Evolutionary conservation across 1,140 invertebrate species (phyloP), one percentile per base, ranked within the genome.

Genomic region (Ladona fulva): DNA sequence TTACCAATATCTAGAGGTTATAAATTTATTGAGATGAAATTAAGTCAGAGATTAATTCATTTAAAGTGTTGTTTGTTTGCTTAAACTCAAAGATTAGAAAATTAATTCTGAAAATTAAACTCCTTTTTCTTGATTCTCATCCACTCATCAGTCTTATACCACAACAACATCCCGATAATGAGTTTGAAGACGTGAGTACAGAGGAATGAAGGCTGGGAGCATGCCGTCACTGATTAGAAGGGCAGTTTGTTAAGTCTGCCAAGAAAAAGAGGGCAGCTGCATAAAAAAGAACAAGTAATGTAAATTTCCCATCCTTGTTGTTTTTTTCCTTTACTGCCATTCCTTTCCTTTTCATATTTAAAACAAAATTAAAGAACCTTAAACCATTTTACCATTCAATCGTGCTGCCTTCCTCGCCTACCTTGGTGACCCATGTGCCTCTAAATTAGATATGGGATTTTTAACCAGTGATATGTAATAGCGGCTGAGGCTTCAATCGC

Each of bases 81-180:
- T 66, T 16, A 66, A 66, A 19, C n/a, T 66, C 16, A 66, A 66
- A 66, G 52, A 66, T 66, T 66, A 19, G 52, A 66, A 66, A 66
- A 22, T 66, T 66, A 19, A 19, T 66, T 66, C 16, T 66, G 52
- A 22, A 66, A 66, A 66, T 66, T 66, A 66, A 66, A 66, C 16
- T 66, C n/a, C n/a, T 66, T 66, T 66, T 66, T 66, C 52, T 66
- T 66, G 52, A 22, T 66, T 66, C 52, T 66, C 52, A 66, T 66
- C 52, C 14, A 16, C 52, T 66, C 52, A 66, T 66, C 52, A 66
- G 52, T 66, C 52, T 19, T 22, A 16, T 19, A 19, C 52, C 52
- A 66, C 52, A 66, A 22, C 52, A 3, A 66, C 52, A 66, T 66
- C 16, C 52, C 14, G 52, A 66, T 22, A 66, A 19, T 66, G 52